Conservation (phyloP, 2,113 vertebrate genomes). For the Semicossyphus pulcher region DNA sequence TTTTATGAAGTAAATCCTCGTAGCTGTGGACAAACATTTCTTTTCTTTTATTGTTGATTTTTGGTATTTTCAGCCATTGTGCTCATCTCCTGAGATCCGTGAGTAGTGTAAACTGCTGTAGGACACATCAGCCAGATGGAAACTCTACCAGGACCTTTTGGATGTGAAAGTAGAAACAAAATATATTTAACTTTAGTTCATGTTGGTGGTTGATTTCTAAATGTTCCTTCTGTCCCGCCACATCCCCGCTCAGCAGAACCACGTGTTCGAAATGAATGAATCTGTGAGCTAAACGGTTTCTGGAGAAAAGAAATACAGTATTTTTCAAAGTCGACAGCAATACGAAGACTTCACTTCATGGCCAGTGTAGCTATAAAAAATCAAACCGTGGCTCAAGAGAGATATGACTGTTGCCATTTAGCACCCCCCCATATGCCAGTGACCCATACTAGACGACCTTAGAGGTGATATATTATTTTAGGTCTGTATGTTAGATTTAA, state of each 20-base stretch:
- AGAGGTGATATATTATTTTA: conserved; percentile 55
- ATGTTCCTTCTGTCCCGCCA: not conserved
- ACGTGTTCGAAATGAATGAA: conserved; percentile 17
- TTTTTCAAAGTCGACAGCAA: conserved; percentile 59
- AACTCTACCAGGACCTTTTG: not conserved
- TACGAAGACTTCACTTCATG: conserved; percentile 57
- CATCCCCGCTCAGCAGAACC: conserved; percentile 27
- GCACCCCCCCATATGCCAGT: conserved; percentile 48
- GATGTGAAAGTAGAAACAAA: conserved; percentile 28
- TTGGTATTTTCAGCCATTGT: not conserved
- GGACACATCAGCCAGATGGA: conserved; percentile 1
- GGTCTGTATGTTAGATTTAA: conserved; percentile 65
- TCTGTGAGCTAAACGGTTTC: not conserved
- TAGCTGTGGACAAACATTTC: not conserved
- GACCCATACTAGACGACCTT: conserved; percentile 34
- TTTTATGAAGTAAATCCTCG: not conserved
- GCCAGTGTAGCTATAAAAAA: conserved; percentile 72
- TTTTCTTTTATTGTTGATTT: not conserved
- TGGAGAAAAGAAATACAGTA: not conserved
- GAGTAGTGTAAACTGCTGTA: not conserved
- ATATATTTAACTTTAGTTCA: conserved; percentile 13
- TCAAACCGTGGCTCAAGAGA: conserved; percentile 63
- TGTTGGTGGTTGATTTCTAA: not conserved
- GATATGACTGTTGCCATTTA: conserved; percentile 79
- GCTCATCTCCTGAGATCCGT: conserved; percentile 53